Evolutionary conservation across 2,113 vertebrate genomes (phyloP).

Genomic region (Anser brachyrhynchus): DNA sequence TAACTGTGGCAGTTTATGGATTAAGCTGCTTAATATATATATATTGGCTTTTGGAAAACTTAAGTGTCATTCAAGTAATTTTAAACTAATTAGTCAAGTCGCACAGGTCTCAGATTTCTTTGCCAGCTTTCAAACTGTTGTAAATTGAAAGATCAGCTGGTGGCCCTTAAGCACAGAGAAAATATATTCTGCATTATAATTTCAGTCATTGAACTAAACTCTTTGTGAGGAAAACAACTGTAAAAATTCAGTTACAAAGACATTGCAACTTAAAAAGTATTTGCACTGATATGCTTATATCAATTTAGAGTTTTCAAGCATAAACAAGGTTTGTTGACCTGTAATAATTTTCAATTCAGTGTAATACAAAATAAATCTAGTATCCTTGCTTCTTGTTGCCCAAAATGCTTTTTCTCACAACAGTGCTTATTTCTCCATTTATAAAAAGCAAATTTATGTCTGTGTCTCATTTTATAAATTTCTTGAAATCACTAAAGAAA

Average conservation of each 20-base stretch:
- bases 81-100: neutral
- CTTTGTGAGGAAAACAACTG: neutral
- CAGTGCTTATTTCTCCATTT: neutral
- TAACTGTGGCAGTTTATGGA: neutral
- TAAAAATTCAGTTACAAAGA: neutral
- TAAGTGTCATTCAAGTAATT: neutral
- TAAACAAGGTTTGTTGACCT: neutral
- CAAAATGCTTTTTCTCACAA: neutral
- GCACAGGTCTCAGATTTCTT: neutral
- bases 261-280: neutral
- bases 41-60: neutral
- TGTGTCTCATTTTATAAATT: neutral
- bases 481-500: neutral
- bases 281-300: slow-evolving; percentile 4
- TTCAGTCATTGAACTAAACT: neutral
- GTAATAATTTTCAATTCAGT: neutral
- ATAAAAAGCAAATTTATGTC: neutral
- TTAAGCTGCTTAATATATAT: neutral
- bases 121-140: neutral
- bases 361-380: neutral
- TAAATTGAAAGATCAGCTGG: neutral
- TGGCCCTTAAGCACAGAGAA: neutral
- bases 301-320: neutral
- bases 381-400: neutral
- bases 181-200: neutral